Evolutionary conservation across 2,113 vertebrate species (phyloP).

Genomic region (Gila orcuttii): DNA sequence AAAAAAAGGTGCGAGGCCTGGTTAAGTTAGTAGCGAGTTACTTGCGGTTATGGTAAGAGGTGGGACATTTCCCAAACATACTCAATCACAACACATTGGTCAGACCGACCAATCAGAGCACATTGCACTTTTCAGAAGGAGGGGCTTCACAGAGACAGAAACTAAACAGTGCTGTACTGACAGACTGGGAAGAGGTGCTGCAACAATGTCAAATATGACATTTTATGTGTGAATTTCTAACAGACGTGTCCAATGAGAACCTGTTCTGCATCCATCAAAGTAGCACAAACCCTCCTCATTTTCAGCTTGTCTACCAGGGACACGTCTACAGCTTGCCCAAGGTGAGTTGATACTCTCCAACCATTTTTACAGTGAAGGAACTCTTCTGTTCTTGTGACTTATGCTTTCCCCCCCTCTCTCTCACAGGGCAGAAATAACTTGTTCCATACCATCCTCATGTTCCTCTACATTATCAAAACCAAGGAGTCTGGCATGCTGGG

Average conservation of each 20-base stretch:
- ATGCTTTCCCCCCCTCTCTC: neutral
- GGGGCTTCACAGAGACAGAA: too few relatives aligned
- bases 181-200: too few relatives aligned
- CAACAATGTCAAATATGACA: too few relatives aligned
- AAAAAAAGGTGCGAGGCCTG: too few relatives aligned
- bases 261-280: slow-evolving; percentile 94
- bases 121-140: too few relatives aligned
- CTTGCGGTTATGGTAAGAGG: too few relatives aligned
- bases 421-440: slow-evolving; percentile 95
- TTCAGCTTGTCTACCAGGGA: slow-evolving; percentile 91
- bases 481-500: slow-evolving; percentile 98
- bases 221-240: neutral
- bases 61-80: too few relatives aligned
- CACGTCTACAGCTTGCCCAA: slow-evolving; percentile 92
- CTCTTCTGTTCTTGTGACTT: neutral
- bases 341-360: slow-evolving; percentile 70
- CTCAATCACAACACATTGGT: too few relatives aligned
- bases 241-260: slow-evolving; percentile 92
- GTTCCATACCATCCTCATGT: slow-evolving; percentile 97
- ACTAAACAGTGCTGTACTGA: too few relatives aligned
- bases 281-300: slow-evolving; percentile 90
- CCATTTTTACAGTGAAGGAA: neutral
- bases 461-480: slow-evolving; percentile 93
- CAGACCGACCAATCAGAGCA: too few relatives aligned
- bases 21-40: too few relatives aligned